Evolutionary conservation across 1,140 invertebrate species (phyloP), one percentile per base, ranked within the genome.

Genomic region (Mamestra configurata): DNA sequence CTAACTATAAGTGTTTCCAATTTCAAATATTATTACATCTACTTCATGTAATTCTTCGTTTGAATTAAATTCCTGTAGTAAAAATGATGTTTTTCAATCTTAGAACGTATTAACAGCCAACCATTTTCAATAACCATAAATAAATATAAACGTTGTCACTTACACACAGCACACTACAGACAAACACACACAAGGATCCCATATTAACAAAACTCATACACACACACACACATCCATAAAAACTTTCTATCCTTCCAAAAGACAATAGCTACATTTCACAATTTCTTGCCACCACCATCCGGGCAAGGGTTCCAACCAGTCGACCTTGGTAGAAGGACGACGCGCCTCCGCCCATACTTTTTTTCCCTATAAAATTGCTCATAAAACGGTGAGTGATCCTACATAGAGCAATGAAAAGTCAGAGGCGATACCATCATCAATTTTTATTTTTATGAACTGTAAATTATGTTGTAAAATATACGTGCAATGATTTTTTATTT

Each of bases 281-380:
- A 75, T 76, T 64, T 64, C 73, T 61, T 27, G 40, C 20, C 22
- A 68, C 27, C 22, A 76, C 55, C 55, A 1, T 27, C 57, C 40
- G 35, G 35, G 31, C 31, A 59, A n/a, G 15, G 27, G 43, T 40
- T 35, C 18, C 3, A 77, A 77, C 46, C 37, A 7, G 78, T 46
- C 80, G 82, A 68, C 82, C 80, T 84, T 82, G 80, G 66, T 31
- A 64, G 64, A 72, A 82, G 80, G 83, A 81, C 82, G 79, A 7
- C 37, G 6, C 37, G 27, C 24, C 61, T 35, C 27, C 49, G 18
- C 71, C 13, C 35, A 43, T 37, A 43, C 57, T 84, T 84, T 90
- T 49, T 88, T 88, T 84, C 83, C 82, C 86, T 83, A 88, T 87
- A 88, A 89, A 80, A 76, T 80, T 64, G 43, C 43, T 55, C 71